Evolutionary conservation across 2,888 invertebrate species (phyloP).

Genomic region (Parapristionchus giblindavisi): DNA sequence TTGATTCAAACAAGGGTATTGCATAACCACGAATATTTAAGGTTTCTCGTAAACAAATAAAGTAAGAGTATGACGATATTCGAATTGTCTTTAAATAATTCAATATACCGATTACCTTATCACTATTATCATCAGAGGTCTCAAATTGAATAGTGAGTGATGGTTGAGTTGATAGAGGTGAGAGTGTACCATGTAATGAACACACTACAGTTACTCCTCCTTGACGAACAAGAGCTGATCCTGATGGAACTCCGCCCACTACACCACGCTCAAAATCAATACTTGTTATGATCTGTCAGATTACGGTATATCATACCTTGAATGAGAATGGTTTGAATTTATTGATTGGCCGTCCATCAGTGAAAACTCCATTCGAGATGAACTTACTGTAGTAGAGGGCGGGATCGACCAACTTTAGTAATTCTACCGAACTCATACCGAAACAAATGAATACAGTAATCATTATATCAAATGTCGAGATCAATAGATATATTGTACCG

Average conservation of each 20-base stretch:
- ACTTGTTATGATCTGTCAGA: not conserved
- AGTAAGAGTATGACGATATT: not conserved
- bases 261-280: conserved; percentile 13
- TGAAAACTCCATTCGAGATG: conserved; percentile 35
- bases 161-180: conserved; percentile 18
- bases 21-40: too few species aligned
- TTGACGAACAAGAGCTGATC: conserved; percentile 37
- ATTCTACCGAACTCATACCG: conserved; percentile 33
- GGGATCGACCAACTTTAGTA: conserved; percentile 38
- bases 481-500: not conserved
- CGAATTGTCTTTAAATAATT: too few species aligned
- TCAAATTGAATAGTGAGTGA: conserved; percentile 6
- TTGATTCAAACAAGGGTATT: too few species aligned
- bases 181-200: conserved; percentile 20
- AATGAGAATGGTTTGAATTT: conserved; percentile 37
- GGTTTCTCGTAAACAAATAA: too few species aligned
- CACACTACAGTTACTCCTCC: conserved; percentile 38
- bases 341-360: conserved; percentile 35
- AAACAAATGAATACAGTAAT: not conserved
- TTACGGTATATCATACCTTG: conserved; percentile 18
- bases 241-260: conserved; percentile 21
- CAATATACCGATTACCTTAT: too few species aligned
- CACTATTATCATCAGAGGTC: not conserved
- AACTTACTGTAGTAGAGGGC: conserved; percentile 37
- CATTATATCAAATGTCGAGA: too few species aligned